Percentiles rank a stretch among this genome's conserved stretches.
phyloP scores from a whole-genome alignment of 2,888 invertebrate genomes.

The Nemurella pictetii region DNA sequence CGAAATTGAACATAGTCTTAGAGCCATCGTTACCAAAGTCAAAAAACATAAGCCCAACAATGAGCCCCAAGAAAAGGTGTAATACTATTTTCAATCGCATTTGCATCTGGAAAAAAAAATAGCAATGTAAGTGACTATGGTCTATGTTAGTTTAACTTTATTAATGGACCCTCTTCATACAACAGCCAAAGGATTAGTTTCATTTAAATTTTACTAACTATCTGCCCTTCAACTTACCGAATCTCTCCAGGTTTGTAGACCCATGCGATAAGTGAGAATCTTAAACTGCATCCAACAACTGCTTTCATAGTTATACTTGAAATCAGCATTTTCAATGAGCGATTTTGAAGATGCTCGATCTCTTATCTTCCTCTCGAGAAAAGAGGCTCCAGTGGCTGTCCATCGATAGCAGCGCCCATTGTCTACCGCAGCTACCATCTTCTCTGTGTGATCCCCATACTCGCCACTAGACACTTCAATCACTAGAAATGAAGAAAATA shows the following conservation, averaged over 20 bases:
- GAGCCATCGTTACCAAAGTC: constrained; percentile 79
- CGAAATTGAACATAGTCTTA: constrained; percentile 81
- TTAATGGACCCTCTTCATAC: too few species aligned
- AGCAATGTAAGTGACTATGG: too few species aligned
- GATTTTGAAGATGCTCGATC: constrained; percentile 3
- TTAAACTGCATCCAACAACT: constrained; percentile 69
- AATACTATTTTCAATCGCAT: constrained; percentile 69
- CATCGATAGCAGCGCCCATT: constrained; percentile 65
- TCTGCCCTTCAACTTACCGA: constrained; percentile 57
- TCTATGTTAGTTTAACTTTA: too few species aligned
- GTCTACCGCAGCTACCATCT: constrained; percentile 68
- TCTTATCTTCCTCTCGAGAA: neutral
- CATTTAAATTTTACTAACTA: constrained; percentile 6
- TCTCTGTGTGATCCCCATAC: constrained; percentile 71
- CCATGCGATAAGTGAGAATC: constrained; percentile 68
- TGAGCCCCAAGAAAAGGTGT: constrained; percentile 67
- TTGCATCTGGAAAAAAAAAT: constrained; percentile 60
- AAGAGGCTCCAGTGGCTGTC: constrained; percentile 44
- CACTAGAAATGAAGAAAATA: constrained; percentile 56
- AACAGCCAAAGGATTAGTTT: neutral
- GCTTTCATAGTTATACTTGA: constrained; percentile 57
- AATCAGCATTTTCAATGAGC: constrained; percentile 5
- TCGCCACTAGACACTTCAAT: constrained; percentile 81
- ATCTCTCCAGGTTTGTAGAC: constrained; percentile 75
- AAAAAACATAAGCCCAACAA: constrained; percentile 71